Evolutionary conservation across 2,888 invertebrate genomes (phyloP).

Genomic region (Hanleya hanleyi): DNA sequence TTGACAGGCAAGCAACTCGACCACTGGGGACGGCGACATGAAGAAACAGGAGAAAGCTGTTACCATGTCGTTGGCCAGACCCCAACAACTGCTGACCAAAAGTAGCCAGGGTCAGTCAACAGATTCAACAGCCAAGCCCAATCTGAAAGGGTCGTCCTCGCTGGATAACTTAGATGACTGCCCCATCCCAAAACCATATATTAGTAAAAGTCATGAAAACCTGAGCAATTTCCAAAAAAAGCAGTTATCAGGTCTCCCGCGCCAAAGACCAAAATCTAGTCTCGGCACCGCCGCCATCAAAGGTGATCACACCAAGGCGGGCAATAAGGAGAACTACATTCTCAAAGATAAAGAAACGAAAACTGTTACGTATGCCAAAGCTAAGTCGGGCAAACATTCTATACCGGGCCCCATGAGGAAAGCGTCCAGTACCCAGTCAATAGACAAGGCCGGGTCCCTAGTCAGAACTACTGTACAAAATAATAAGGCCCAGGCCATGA

Average conservation of each 20-base stretch:
- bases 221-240: conserved; percentile 60
- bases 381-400: conserved; percentile 17
- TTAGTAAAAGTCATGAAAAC: conserved; percentile 71
- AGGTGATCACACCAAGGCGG: conserved; percentile 19
- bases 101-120: no score
- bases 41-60: conserved; percentile 3
- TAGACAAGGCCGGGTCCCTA: conserved; percentile 55
- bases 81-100: background rate
- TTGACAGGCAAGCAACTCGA: background rate
- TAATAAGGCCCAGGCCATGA: conserved; percentile 55
- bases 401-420: conserved; percentile 55
- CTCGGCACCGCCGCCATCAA: conserved; percentile 26
- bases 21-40: background rate
- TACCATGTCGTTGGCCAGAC: background rate
- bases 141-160: conserved; percentile 25
- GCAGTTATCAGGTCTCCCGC: conserved; percentile 40
- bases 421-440: conserved; percentile 69
- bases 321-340: conserved; percentile 62
- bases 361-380: conserved; percentile 43
- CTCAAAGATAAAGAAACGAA: conserved; percentile 42
- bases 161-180: conserved; percentile 36
- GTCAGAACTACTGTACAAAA: conserved; percentile 22
- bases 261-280: conserved; percentile 44
- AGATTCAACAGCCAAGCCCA: background rate
- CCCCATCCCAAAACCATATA: conserved; percentile 54